A percentile compares a stretch with the other conserved stretches of the same genome.
phyloP scores from a whole-genome alignment of 2,113 vertebrate species.

The Bambusicola thoracicus region DNA sequence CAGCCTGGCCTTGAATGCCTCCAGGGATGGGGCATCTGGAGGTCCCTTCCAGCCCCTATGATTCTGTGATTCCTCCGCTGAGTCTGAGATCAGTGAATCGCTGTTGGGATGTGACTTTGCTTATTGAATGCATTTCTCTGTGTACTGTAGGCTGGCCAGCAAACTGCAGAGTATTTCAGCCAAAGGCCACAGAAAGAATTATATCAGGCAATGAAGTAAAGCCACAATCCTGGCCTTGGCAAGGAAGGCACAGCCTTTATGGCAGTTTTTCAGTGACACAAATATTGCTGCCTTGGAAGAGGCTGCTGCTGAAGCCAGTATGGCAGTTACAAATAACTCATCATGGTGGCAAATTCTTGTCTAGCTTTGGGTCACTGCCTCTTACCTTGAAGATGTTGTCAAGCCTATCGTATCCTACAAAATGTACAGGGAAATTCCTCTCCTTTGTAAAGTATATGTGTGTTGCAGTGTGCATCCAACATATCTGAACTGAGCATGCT shows the following conservation, averaged over 20 bases:
- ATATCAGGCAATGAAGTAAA: constrained; percentile 79
- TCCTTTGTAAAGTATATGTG: background rate
- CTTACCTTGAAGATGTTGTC: background rate
- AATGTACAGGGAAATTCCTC: background rate
- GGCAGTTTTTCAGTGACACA: background rate
- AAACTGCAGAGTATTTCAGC: constrained; percentile 82
- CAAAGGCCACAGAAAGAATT: constrained; percentile 79
- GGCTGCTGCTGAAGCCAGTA: background rate
- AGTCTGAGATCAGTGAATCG: background rate
- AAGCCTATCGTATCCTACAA: background rate
- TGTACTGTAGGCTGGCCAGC: constrained; percentile 77
- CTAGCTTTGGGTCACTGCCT: background rate
- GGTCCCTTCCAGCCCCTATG: too few relatives aligned
- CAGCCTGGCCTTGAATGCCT: too few relatives aligned
- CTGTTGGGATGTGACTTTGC: background rate
- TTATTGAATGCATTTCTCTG: background rate
- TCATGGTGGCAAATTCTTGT: background rate
- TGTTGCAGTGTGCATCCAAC: background rate
- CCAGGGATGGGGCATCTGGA: too few relatives aligned
- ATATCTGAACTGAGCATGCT: background rate
- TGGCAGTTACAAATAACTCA: background rate
- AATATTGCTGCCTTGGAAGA: background rate
- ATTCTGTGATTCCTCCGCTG: too few relatives aligned
- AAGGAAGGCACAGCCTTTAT: constrained; percentile 55
- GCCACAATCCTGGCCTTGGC: constrained; percentile 82